A percentile compares a stretch with the other conserved stretches of the same genome.
Evolutionary conservation across 2,888 invertebrate species (phyloP).

Genomic region (Ellobium chinense): DNA sequence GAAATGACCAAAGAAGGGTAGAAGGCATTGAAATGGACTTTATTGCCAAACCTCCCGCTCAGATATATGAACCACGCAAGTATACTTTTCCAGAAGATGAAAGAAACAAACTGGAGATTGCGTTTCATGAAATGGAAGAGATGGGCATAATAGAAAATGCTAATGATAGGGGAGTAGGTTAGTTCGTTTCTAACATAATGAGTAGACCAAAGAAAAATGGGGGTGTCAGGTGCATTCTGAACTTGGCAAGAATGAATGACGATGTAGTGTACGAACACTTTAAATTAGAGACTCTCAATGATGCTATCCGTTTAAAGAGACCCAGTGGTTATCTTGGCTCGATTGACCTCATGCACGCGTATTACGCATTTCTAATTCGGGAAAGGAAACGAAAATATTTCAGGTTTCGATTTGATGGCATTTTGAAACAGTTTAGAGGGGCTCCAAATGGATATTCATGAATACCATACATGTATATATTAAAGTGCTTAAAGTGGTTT

Average conservation of each 20-base stretch:
- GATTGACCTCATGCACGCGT: not conserved
- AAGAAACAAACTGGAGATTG: not conserved
- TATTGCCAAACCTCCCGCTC: not conserved
- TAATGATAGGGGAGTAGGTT: not conserved
- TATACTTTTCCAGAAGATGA: not conserved
- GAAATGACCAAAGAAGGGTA: not conserved
- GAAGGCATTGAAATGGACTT: not conserved
- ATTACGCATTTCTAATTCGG: not conserved
- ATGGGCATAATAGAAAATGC: not conserved
- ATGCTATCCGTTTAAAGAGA: not conserved
- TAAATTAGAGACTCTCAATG: not conserved
- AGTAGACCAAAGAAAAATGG: not conserved
- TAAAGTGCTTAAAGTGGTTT: not conserved
- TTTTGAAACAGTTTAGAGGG: not conserved
- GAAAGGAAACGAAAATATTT: not conserved
- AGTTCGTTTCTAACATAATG: not conserved
- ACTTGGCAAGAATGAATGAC: not conserved
- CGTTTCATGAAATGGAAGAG: not conserved
- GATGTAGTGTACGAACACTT: not conserved
- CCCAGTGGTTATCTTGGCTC: not conserved
- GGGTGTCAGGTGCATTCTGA: not conserved
- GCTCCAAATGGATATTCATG: not conserved
- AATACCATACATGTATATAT: not conserved
- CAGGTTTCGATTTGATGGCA: not conserved
- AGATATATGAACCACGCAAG: not conserved